Evolutionary conservation across 2,888 invertebrate species (phyloP).

Genomic region (Gnatocerus cornutus): DNA sequence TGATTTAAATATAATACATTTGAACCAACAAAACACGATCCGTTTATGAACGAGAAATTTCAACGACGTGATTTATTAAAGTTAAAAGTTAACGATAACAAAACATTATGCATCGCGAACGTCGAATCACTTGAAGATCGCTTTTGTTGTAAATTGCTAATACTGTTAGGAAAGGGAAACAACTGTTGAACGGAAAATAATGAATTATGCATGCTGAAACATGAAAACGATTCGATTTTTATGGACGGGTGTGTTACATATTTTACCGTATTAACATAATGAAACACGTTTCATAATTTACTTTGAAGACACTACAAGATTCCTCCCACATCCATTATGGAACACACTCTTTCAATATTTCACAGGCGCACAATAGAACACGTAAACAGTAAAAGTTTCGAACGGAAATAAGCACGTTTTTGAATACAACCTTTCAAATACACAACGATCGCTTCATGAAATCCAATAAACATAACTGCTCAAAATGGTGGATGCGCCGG

Average conservation of each 20-base stretch:
- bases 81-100: slow-evolving; percentile 15
- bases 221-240: slow-evolving; percentile 47
- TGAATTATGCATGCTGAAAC: slow-evolving; percentile 47
- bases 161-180: slow-evolving; percentile 43
- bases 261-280: slow-evolving; percentile 42
- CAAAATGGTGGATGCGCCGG: slow-evolving; percentile 47
- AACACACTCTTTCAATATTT: slow-evolving; percentile 2
- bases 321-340: not conserved
- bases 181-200: slow-evolving; percentile 49
- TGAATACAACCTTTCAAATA: not conserved
- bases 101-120: slow-evolving; percentile 2
- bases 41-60: slow-evolving; percentile 2
- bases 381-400: slow-evolving; percentile 1
- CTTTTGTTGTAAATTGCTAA: slow-evolving; percentile 36
- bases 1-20: slow-evolving; percentile 13
- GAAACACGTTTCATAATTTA: slow-evolving; percentile 39
- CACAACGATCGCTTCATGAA: too few species aligned
- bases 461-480: too few species aligned
- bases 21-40: too few species aligned
- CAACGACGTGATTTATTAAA: slow-evolving; percentile 19
- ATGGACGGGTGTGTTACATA: slow-evolving; percentile 40
- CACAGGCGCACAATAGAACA: not conserved
- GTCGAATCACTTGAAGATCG: slow-evolving; percentile 15
- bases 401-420: not conserved
- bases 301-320: slow-evolving; percentile 13